Conservation (phyloP, 2,113 vertebrate genomes). For the Haplochromis burtoni region DNA sequence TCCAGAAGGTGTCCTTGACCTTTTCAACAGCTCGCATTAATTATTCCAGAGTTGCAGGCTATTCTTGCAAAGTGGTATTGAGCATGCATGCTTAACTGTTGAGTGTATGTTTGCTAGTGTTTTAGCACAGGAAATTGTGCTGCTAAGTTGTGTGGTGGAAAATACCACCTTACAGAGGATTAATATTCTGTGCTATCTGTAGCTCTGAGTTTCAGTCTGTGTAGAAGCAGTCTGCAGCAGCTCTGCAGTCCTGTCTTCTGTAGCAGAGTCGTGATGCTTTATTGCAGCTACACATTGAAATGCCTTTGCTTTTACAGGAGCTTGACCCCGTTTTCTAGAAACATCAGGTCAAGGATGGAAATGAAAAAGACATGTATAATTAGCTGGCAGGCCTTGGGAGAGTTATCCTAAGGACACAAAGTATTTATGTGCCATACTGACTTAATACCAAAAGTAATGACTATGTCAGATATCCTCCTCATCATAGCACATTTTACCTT, state of each 20-base stretch:
- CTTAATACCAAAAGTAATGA: background rate
- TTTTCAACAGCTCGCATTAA: background rate
- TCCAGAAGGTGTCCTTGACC: conserved; percentile 80
- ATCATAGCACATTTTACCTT: background rate
- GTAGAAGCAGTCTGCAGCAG: conserved; percentile 26
- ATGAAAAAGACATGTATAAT: conserved; percentile 29
- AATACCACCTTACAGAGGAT: background rate
- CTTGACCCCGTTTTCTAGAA: conserved; percentile 14
- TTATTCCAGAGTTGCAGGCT: background rate
- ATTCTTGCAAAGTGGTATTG: background rate
- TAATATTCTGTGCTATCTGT: background rate
- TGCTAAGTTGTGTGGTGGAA: background rate
- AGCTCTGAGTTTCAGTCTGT: background rate
- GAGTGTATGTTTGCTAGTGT: background rate
- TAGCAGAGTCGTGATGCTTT: conserved; percentile 21
- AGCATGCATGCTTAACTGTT: background rate
- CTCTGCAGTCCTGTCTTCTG: conserved; percentile 38
- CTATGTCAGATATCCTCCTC: background rate
- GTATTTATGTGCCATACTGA: background rate
- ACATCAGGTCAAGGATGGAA: conserved; percentile 8
- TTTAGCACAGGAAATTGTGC: background rate
- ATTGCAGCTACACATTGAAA: background rate
- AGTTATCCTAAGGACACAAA: background rate
- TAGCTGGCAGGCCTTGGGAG: conserved; percentile 3
- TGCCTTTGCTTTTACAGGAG: background rate